Evolutionary conservation across 2,113 vertebrate genomes (phyloP).

Genomic region (Galemys pyrenaicus): DNA sequence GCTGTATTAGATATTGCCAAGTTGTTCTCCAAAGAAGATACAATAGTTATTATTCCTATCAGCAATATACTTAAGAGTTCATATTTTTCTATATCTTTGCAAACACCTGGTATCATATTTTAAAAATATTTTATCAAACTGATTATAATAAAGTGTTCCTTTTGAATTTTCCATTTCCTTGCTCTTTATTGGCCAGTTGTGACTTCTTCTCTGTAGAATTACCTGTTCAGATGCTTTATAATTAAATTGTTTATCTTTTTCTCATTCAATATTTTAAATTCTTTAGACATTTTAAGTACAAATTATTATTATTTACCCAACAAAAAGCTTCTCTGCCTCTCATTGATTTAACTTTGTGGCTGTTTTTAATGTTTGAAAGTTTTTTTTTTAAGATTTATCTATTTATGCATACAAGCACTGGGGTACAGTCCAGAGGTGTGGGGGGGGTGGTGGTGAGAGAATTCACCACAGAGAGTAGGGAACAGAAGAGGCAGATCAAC

Average conservation of each 20-base stretch:
- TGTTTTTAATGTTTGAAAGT: not conserved
- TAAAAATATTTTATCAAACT: not conserved
- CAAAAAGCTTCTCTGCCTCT: not conserved
- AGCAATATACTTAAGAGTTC: not conserved
- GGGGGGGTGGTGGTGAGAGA: too few species aligned
- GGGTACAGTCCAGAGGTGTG: too few species aligned
- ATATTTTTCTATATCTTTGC: not conserved
- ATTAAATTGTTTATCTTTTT: not conserved
- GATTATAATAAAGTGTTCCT: not conserved
- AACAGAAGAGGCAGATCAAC: too few species aligned
- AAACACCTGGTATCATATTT: not conserved
- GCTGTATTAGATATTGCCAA: not conserved
- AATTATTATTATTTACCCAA: not conserved
- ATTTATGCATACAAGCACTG: too few species aligned
- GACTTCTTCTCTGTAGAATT: not conserved
- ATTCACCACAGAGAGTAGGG: too few species aligned
- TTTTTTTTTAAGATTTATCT: too few species aligned
- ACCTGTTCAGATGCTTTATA: not conserved
- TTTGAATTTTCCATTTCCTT: not conserved
- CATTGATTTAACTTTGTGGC: not conserved
- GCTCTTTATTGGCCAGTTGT: not conserved
- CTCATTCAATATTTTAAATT: not conserved
- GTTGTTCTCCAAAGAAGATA: conserved; percentile 26
- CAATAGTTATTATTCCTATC: not conserved
- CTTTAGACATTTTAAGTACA: not conserved